Conservation (phyloP, 2,888 invertebrate species). For the Lycocerus yunnanus region DNA sequence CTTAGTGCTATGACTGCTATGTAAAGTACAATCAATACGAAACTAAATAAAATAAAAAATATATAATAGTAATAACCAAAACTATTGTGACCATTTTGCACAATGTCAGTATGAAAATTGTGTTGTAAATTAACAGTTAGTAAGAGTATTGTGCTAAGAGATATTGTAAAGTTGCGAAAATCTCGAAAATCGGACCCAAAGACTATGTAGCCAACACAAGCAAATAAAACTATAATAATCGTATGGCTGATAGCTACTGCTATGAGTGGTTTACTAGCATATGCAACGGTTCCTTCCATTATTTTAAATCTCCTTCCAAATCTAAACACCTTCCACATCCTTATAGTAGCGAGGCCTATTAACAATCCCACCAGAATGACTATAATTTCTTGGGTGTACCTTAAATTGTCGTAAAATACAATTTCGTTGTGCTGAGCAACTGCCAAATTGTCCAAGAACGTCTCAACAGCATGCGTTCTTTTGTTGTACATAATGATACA, state of each 20-base stretch:
- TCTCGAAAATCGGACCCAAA: constrained; percentile 28
- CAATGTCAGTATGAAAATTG: constrained; percentile 22
- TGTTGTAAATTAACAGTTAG: constrained; percentile 32
- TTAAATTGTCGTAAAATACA: constrained; percentile 28
- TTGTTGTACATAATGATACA: constrained; percentile 23
- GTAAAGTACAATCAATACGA: constrained; percentile 25
- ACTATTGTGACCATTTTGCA: constrained; percentile 2
- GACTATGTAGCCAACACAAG: constrained; percentile 23
- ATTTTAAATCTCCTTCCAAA: constrained; percentile 33
- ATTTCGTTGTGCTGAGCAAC: constrained; percentile 31
- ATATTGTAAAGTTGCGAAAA: constrained; percentile 21
- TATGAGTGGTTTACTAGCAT: constrained; percentile 14
- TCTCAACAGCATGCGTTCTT: constrained; percentile 15
- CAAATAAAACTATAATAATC: constrained; percentile 23
- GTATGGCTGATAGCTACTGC: constrained; percentile 24
- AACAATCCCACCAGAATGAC: constrained; percentile 28
- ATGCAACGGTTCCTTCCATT: constrained; percentile 32
- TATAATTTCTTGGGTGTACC: constrained; percentile 23
- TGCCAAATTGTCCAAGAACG: constrained; percentile 27
- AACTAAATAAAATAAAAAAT: constrained; percentile 21
- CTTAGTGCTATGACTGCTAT: constrained; percentile 23
- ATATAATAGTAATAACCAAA: constrained; percentile 23
- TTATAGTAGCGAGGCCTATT: constrained; percentile 31
- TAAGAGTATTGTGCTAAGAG: constrained; percentile 29
- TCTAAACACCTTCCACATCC: constrained; percentile 36